phyloP scores from a whole-genome alignment of 1,140 invertebrate genomes.

The Lepidurus apus region DNA sequence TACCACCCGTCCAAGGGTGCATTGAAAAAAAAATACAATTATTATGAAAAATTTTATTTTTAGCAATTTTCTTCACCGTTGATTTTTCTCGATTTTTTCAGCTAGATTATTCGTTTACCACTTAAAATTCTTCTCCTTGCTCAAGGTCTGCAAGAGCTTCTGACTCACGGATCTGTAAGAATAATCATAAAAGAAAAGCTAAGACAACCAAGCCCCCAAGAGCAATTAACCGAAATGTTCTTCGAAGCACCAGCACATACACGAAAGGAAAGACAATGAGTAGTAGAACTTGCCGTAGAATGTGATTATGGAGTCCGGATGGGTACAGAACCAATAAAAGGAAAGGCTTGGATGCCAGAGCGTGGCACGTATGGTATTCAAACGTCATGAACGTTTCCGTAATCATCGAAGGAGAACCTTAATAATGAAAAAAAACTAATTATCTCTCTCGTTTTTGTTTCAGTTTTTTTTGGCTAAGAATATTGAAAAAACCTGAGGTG shows the following conservation, averaged over 20 bases:
- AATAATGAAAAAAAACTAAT: not conserved
- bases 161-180: constrained; percentile 29
- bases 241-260: not conserved
- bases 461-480: not conserved
- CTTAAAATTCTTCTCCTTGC: constrained; percentile 29
- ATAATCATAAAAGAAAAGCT: not conserved
- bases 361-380: constrained; percentile 32
- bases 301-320: constrained; percentile 32
- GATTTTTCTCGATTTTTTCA: not conserved
- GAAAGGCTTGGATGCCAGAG: constrained; percentile 28
- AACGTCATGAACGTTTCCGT: constrained; percentile 33
- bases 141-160: constrained; percentile 25
- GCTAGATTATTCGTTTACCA: not conserved
- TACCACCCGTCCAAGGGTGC: not conserved
- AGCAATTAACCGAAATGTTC: not conserved
- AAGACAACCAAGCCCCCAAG: not conserved
- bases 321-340: constrained; percentile 30
- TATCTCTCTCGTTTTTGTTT: not conserved
- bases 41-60: not conserved
- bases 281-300: constrained; percentile 28
- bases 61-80: not conserved
- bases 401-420: constrained; percentile 17
- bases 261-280: not conserved
- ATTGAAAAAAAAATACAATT: not conserved
- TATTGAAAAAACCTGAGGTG: not conserved